Evolutionary conservation across 2,888 invertebrate species (phyloP).

Genomic region (Candidula unifasciata): DNA sequence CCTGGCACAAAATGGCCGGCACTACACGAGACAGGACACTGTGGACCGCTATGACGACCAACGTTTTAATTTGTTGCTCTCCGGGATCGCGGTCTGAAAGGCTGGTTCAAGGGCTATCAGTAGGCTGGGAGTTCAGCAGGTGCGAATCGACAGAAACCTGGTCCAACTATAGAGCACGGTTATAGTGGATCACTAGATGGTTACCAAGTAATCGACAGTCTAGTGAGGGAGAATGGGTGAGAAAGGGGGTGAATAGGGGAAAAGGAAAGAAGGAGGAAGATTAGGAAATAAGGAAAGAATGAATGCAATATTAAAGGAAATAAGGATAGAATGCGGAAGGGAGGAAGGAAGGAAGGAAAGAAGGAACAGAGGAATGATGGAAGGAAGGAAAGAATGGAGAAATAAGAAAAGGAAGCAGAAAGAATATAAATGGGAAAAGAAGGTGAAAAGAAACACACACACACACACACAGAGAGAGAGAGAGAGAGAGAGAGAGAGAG

Average conservation of each 20-base stretch:
- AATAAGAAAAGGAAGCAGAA: neutral
- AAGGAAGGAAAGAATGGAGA: slow-evolving; percentile 5
- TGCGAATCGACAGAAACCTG: too few relatives aligned
- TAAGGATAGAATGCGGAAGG: neutral
- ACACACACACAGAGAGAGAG: neutral
- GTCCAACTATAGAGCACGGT: too few relatives aligned
- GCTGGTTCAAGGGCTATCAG: too few relatives aligned
- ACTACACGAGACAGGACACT: too few relatives aligned
- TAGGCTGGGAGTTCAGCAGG: too few relatives aligned
- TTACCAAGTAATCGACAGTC: too few relatives aligned
- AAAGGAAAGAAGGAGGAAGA: neutral
- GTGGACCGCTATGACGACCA: too few relatives aligned
- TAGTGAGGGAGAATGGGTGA: slow-evolving; percentile 9
- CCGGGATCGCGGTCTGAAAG: too few relatives aligned
- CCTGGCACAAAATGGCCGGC: too few relatives aligned
- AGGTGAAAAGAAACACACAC: neutral
- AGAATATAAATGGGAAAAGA: neutral
- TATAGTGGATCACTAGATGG: too few relatives aligned
- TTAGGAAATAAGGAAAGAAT: neutral
- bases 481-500: slow-evolving; percentile 11
- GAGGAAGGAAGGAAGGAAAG: slow-evolving; percentile 22
- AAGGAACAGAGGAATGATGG: neutral
- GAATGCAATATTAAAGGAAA: neutral
- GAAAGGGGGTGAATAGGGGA: neutral
- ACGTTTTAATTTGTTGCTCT: too few relatives aligned